Evolutionary conservation across 2,888 invertebrate species (phyloP), one percentile per base, ranked within the genome.

Genomic region (Agrochola lychnidis): DNA sequence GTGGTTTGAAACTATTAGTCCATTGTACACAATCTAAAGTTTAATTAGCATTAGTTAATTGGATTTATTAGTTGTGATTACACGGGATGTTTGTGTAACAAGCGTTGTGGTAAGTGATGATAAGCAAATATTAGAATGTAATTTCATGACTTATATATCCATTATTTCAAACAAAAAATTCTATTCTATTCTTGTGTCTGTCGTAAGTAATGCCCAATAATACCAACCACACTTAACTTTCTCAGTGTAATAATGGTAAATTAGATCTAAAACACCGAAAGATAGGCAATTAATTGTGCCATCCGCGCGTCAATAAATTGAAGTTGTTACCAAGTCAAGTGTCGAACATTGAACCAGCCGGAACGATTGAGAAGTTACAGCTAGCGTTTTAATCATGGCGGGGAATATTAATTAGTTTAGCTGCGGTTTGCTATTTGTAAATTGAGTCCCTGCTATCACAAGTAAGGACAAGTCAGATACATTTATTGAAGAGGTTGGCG

Each of bases 371-470:
- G 89, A 90, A 91, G 89, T 91, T 90, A 85, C 87, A 85, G 80
- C 79, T 70, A 76, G 79, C 86, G 88, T 89, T 90, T 90, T 90
- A 91, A 91, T 91, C 88, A 84, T 79, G 84, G 82, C 79, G 82
- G 83, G 78, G 89, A 91, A 91, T 91, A 93, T 89, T 91, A 91
- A 92, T 93, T 91, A 89, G 89, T 89, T 92, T 86, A 78, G 80
- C 77, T 87, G 86, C 69, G 79, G 79, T 81, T 85, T 78, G 78
- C 78, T 83, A 66, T 73, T 81, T 69, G 78, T 48, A 63, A 83
- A 77, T 87, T 77, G 64, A 78, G 45, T 67, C 45, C 36, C 48
- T 71, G 51, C 53, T 72, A 71, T 76, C n/a, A 42, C 42, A 69
- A 70, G 51, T 63, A 40, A 63, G 2, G 40, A 67, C 69, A 70